phyloP scores from a whole-genome alignment of 2,113 vertebrate genomes.

The Otolemur garnettii region DNA sequence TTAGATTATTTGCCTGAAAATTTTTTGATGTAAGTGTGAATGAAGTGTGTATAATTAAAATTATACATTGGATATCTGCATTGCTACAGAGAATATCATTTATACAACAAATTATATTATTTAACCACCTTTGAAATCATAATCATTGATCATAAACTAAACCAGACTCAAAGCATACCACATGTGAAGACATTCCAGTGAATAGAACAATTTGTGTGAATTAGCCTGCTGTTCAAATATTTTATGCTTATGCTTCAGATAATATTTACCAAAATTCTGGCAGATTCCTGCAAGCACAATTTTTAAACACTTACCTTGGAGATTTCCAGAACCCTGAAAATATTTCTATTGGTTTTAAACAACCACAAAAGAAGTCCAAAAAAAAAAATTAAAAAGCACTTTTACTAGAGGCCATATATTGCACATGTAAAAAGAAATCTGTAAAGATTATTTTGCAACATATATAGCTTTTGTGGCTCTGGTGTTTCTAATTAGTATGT shows the following conservation, averaged over 20 bases:
- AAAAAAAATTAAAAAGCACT: not conserved
- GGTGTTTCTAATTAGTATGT: slow-evolving; percentile 26
- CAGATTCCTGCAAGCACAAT: slow-evolving; percentile 39
- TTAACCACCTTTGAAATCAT: slow-evolving; percentile 8
- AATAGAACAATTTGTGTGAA: slow-evolving; percentile 51
- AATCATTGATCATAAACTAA: slow-evolving; percentile 49
- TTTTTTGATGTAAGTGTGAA: not conserved
- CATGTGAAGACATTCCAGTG: slow-evolving; percentile 38
- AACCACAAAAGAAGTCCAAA: not conserved
- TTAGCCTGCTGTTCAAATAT: slow-evolving; percentile 62
- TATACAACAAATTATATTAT: not conserved
- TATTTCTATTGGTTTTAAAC: slow-evolving; percentile 51
- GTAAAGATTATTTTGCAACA: slow-evolving; percentile 46
- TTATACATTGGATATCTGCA: not conserved
- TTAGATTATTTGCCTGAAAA: slow-evolving; percentile 46
- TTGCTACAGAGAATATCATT: not conserved
- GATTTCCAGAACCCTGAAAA: slow-evolving; percentile 32
- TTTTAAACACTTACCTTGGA: slow-evolving; percentile 63
- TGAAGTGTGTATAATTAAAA: slow-evolving; percentile 17
- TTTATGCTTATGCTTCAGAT: slow-evolving; percentile 53
- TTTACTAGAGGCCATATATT: slow-evolving; percentile 19
- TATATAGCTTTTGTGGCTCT: slow-evolving; percentile 64
- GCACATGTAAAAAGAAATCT: slow-evolving; percentile 39
- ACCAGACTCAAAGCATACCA: slow-evolving; percentile 36
- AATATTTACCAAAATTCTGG: slow-evolving; percentile 60